Conservation (phyloP, 2,113 vertebrate species). For the Dicrurus megarhynchus region DNA sequence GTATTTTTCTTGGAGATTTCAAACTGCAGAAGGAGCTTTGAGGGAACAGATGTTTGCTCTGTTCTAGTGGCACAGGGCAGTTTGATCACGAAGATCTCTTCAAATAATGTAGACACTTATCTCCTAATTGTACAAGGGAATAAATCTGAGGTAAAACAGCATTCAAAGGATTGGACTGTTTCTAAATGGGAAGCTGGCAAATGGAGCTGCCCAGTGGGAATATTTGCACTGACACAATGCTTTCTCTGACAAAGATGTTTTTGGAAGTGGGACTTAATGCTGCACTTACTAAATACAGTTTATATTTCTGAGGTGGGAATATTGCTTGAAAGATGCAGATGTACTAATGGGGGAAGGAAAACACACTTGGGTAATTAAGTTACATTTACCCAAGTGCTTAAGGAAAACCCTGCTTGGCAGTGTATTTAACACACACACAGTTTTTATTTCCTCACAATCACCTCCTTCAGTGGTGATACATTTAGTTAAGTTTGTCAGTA, state of each 20-base stretch:
- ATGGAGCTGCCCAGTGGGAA: neutral
- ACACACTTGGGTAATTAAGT: neutral
- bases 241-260: neutral
- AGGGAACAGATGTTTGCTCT: neutral
- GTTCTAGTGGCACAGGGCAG: neutral
- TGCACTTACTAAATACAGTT: no score
- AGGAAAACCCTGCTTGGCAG: neutral
- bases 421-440: neutral
- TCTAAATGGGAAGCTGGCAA: neutral
- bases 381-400: neutral
- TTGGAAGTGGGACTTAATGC: neutral
- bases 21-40: neutral
- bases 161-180: neutral
- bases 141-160: neutral
- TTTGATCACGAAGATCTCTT: neutral
- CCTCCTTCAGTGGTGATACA: neutral
- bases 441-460: neutral
- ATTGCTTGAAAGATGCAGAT: neutral
- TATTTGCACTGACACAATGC: neutral
- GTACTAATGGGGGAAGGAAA: neutral
- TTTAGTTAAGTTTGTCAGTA: neutral
- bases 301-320: neutral
- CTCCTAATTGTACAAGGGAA: neutral
- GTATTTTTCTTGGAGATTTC: neutral
- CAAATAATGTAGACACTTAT: neutral